Base-by-base conservation (phyloP, 2,113 vertebrate species). In the Rhinolophus ferrumequinum region DNA sequence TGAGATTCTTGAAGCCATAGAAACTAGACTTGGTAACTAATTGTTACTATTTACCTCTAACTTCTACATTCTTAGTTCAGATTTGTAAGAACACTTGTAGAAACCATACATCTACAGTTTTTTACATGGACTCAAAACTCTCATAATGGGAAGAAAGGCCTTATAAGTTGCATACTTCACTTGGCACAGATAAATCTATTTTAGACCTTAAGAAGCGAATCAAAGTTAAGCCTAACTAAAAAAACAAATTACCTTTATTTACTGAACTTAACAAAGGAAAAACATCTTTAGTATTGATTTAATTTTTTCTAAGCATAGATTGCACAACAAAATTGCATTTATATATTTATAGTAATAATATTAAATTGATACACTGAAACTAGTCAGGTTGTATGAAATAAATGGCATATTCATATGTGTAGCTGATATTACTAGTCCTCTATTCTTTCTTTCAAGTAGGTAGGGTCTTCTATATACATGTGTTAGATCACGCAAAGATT, bases 181-280 rank as follows among this genome's bases (percentile, higher is more conserved):
- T 84, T 56, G 50, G 2, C 19, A 79, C 7, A 82, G 41, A 38
- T 44, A 35, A 80, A 52, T 19, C 18, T 79, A 80, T n/a, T 73
- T 86, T 10, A 73, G 3, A 52, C 44, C 0, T 44, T 91, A 84
- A 90, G 10, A 70, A 77, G 11, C 4, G 66, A 70, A 41, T 22
- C 38, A 38, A 89, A 81, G 15, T 62, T 96, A 81, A 92, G 5
- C 15, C 15, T 73, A 92, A 60, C 18, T 88, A 93, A 83, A 72
- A 58, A 18, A 91, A 54, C 5, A 83, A 54, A 56, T 64, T 8
- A 75, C 10, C 8, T 89, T 70, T 11, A 87, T 35, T 73, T 83
- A 70, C 3, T 10, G 21, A 67, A 94, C 13, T 58, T 44, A 75
- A 52, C 62, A 85, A 90, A 80, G 2, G 13, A 52, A 90, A 93